phyloP scores from a whole-genome alignment of 2,113 vertebrate genomes.

The Motacilla alba region DNA sequence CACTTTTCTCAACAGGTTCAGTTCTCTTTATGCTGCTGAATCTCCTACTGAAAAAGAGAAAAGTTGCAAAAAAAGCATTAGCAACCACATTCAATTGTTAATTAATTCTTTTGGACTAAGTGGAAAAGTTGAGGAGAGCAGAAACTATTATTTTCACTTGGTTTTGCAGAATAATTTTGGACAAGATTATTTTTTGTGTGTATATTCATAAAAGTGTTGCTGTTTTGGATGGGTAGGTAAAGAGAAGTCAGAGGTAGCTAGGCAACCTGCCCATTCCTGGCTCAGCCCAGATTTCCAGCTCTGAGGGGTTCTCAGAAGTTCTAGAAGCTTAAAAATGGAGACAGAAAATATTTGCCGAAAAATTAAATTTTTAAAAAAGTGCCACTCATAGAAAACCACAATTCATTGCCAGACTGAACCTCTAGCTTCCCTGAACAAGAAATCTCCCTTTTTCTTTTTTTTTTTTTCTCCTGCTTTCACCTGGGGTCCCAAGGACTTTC shows the following conservation, averaged over 20 bases:
- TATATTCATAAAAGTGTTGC: background rate
- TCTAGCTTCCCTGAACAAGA: background rate
- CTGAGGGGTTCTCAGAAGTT: background rate
- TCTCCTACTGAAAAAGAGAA: background rate
- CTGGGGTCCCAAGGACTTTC: background rate
- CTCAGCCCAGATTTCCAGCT: background rate
- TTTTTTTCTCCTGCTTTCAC: background rate
- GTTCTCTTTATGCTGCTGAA: background rate
- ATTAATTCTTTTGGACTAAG: background rate
- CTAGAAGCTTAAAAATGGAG: background rate
- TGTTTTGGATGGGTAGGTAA: background rate
- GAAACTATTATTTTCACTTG: fast-evolving
- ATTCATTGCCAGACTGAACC: background rate
- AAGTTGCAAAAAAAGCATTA: background rate
- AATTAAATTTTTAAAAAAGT: background rate
- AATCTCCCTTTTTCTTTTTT: too few species aligned
- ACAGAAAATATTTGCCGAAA: background rate
- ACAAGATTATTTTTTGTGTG: background rate
- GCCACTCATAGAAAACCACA: fast-evolving
- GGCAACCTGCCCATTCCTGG: fast-evolving
- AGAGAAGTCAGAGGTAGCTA: background rate
- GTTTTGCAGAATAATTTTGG: background rate
- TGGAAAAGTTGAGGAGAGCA: fast-evolving
- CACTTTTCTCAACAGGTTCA: background rate
- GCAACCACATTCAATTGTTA: fast-evolving